Conservation (phyloP, 92 coral and sea anemone genomes). For the Epizoanthus stellaris region DNA sequence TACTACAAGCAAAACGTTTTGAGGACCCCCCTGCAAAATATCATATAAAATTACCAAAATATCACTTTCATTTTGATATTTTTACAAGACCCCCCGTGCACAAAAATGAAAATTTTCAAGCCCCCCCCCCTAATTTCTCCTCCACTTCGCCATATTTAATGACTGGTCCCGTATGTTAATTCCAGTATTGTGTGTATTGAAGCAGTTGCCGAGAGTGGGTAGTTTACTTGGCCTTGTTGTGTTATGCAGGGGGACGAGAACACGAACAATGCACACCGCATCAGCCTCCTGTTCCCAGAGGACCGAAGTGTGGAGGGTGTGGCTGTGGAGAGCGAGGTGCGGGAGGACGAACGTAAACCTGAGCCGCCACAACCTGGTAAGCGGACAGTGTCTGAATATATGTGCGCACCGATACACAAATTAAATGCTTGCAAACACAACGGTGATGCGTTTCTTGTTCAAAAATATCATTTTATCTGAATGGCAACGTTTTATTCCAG, state of each 20-base stretch:
- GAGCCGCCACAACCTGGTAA: constrained; percentile 21
- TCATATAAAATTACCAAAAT: no score
- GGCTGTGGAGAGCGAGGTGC: constrained; percentile 32
- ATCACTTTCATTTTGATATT: no score
- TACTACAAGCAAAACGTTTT: no score
- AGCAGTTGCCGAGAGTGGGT: background rate
- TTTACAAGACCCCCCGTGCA: no score
- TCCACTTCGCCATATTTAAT: background rate
- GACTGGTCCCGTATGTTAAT: background rate
- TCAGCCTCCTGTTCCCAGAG: constrained; percentile 20
- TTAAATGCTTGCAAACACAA: background rate
- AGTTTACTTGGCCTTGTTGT: background rate
- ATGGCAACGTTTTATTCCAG: no score
- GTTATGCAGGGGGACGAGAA: background rate
- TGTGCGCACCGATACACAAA: background rate
- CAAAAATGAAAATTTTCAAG: no score
- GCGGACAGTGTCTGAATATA: background rate
- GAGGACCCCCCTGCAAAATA: no score
- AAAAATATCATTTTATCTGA: no score
- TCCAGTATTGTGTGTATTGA: background rate
- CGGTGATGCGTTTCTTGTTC: background rate
- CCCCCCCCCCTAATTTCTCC: no score
- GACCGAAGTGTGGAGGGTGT: constrained; percentile 35
- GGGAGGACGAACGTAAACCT: constrained; percentile 1
- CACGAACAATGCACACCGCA: background rate